Base-by-base conservation (phyloP, 1,140 invertebrate genomes). In the Zophobas morio region DNA sequence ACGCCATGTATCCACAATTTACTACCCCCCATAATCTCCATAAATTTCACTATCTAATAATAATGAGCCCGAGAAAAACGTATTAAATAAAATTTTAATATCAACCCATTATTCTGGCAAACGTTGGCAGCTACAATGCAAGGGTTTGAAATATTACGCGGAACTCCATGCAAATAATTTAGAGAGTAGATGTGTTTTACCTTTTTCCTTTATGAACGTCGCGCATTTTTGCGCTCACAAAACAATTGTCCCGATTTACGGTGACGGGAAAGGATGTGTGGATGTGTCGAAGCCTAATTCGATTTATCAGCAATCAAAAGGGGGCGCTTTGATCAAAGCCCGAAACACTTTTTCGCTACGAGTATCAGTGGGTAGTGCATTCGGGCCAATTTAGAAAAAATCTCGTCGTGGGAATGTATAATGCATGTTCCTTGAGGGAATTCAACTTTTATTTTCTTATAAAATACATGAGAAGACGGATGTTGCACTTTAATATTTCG, bases 81-180 rank as follows among this genome's bases (percentile, higher is more conserved):
- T 34, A 54, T 60, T 60, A 36, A 66, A 42, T 66, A 66, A 66
- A 66, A n/a, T 66, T 66, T 33, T 20, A 66, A 66, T 42, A 42
- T 66, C 39, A 66, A 36, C 53, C 60, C 56, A 60, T 66, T 66
- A 66, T 66, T 66, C 39, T n/a, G 56, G 56, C 33, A n/a, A 60
- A 66, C 36, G 37, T n/a, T 66, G 60, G 60, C 60, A 66, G 39
- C 36, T 42, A 32, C 3, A 1, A n/a, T 42, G 60, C 20, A 42
- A 66, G 39, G n/a, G 60, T n/a, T 42, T 66, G 60, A 66, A 66
- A 66, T 66, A 66, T 46, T 66, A 6, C 39, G 32, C 37, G 39
- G 39, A 40, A 66, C 37, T 66, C 1, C 39, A 42, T 40, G 60
- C 60, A 66, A 66, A 66, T 66, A 66, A 66, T 66, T 66, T 39